phyloP scores from a whole-genome alignment of 2,113 vertebrate genomes.

The Phaethon lepturus region DNA sequence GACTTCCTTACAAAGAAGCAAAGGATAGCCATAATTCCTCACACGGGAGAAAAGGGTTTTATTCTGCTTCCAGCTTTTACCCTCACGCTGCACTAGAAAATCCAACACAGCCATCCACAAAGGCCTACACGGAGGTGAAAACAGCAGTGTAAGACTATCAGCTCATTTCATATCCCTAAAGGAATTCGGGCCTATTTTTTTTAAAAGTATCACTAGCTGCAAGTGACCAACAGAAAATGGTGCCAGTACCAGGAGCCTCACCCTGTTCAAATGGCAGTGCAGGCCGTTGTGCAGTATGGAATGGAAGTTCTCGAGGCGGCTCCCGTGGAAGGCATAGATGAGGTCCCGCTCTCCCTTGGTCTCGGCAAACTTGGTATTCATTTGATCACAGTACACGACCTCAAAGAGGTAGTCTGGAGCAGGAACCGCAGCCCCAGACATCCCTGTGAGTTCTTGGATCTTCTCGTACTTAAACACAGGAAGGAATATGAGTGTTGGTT shows the following conservation, averaged over 20 bases:
- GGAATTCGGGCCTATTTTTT: background rate
- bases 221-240: background rate
- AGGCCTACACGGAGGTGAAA: background rate
- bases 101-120: background rate
- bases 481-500: background rate
- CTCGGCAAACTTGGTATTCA: conserved; percentile 89
- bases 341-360: conserved; percentile 86
- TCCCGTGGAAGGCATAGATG: conserved; percentile 95
- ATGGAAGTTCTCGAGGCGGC: conserved; percentile 97
- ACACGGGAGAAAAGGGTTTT: background rate
- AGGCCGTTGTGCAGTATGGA: conserved; percentile 96
- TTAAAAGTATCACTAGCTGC: background rate
- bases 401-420: conserved; percentile 95
- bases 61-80: background rate
- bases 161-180: background rate
- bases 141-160: background rate
- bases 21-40: background rate
- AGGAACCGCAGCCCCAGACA: conserved; percentile 77
- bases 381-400: conserved; percentile 87
- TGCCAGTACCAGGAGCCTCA: conserved; percentile 31
- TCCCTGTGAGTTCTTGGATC: conserved; percentile 86
- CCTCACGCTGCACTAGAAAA: background rate
- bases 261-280: conserved; percentile 97
- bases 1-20: background rate
- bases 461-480: conserved; percentile 83